Evolutionary conservation across 2,113 vertebrate genomes (phyloP).

Genomic region (Erpornis zantholeuca): DNA sequence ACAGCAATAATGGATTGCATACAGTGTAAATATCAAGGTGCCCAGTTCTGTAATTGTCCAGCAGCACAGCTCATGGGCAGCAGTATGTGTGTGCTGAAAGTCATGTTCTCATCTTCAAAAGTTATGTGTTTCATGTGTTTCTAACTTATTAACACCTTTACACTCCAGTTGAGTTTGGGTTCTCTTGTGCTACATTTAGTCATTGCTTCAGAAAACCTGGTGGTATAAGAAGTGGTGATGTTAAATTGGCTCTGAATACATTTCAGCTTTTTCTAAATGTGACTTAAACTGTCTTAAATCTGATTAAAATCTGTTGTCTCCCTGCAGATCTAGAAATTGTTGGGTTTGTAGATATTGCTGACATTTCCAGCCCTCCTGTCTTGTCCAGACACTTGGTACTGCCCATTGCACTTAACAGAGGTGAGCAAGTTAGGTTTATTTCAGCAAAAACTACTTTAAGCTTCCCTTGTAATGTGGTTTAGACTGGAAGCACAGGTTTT

Average conservation of each 20-base stretch:
- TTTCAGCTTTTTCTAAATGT: neutral
- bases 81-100: neutral
- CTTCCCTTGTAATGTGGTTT: neutral
- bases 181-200: neutral
- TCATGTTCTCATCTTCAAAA: neutral
- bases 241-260: neutral
- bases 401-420: conserved; percentile 96
- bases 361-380: conserved; percentile 96
- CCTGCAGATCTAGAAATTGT: conserved; percentile 92
- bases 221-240: neutral
- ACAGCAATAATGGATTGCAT: neutral
- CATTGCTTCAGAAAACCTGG: neutral
- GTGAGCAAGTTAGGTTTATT: conserved; percentile 69
- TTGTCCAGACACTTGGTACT: conserved; percentile 94
- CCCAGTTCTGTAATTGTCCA: neutral
- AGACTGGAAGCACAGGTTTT: neutral
- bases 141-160: neutral
- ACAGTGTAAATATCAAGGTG: neutral
- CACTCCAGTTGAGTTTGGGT: neutral
- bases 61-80: neutral
- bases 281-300: neutral
- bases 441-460: neutral
- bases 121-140: neutral
- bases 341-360: conserved; percentile 96
- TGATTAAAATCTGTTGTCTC: neutral